A percentile compares a stretch with the other conserved stretches of the same genome.
These are phyloP conservation scores for Zaprionus inermis DNA, from an alignment of 1,140 invertebrate genomes.

Conservation along the genomic window DNA sequence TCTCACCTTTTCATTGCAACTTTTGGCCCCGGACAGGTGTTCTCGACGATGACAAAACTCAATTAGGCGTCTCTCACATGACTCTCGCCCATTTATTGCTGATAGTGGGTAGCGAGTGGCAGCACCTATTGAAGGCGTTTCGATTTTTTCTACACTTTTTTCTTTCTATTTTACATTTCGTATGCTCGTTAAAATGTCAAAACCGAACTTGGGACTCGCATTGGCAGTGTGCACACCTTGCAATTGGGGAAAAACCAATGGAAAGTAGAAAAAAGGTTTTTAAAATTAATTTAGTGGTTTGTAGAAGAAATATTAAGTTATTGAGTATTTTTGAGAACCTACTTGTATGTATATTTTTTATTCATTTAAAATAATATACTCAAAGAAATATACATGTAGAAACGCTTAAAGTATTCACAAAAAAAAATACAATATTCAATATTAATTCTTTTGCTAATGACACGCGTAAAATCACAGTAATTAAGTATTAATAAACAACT, in stretches of 20 bases:
- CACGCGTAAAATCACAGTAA: conserved; percentile 25
- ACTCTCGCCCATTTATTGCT: background rate
- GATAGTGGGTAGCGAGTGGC: conserved; percentile 19
- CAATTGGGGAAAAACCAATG: background rate
- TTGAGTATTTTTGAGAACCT: too few relatives aligned
- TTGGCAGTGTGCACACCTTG: conserved; percentile 30
- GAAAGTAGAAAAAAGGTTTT: background rate
- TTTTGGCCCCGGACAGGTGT: conserved; percentile 33
- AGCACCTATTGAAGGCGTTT: conserved; percentile 21
- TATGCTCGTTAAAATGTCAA: conserved; percentile 1
- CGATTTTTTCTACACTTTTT: background rate
- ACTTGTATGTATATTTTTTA: too few relatives aligned
- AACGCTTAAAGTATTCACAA: background rate
- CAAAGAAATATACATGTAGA: background rate
- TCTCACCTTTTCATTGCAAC: conserved; percentile 23
- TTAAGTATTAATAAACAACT: conserved; percentile 39
- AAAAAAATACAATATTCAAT: background rate
- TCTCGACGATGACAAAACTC: conserved; percentile 28
- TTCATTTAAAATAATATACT: too few relatives aligned
- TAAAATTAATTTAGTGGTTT: background rate
- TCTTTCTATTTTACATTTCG: conserved; percentile 16
- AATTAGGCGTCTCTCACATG: conserved; percentile 47
- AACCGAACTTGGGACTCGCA: conserved; percentile 17
- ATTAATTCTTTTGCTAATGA: conserved; percentile 14
- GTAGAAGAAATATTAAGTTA: background rate